Percentiles rank a stretch among this genome's conserved stretches.
Evolutionary conservation across 2,797 vertebrate genomes (phyloP).

Genomic region (Sebastolobus alascanus): DNA sequence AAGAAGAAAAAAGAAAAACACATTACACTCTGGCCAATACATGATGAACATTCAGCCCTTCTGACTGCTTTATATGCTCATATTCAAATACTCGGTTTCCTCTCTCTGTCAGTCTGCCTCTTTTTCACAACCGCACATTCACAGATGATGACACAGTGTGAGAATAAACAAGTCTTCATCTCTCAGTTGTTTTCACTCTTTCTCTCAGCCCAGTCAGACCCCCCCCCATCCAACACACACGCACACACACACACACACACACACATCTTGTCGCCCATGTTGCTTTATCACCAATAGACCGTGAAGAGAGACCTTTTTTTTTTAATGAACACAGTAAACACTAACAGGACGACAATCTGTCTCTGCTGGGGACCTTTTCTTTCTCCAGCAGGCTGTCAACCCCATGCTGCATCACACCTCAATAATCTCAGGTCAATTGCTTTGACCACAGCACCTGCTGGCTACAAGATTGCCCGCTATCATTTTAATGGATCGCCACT

Average conservation of each 20-base stretch:
- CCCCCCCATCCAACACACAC: neutral
- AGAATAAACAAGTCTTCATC: conserved; percentile 60
- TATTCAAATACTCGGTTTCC: conserved; percentile 7
- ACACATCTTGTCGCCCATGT: conserved; percentile 22
- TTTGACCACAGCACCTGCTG: conserved; percentile 74
- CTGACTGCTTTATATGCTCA: conserved; percentile 1
- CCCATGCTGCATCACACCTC: conserved; percentile 66
- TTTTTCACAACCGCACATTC: conserved; percentile 44
- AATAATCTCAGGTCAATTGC: conserved; percentile 78
- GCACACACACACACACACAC: conserved; percentile 7
- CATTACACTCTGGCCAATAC: neutral
- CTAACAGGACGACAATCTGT: conserved; percentile 56
- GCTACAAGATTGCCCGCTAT: conserved; percentile 65
- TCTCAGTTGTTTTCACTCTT: conserved; percentile 50
- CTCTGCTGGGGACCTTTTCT: conserved; percentile 62
- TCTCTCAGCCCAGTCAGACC: conserved; percentile 14
- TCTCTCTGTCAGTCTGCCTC: conserved; percentile 26
- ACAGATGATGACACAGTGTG: conserved; percentile 64
- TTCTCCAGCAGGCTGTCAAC: conserved; percentile 45
- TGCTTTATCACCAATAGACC: conserved; percentile 60
- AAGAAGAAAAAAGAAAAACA: neutral
- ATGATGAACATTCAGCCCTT: neutral
- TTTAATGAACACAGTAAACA: conserved; percentile 70
- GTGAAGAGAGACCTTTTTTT: conserved; percentile 55
- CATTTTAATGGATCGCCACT: conserved; percentile 70